These are phyloP conservation scores for Pseudorhombus dupliciocellatus DNA, from an alignment of 2,113 vertebrate genomes.

Conservation along the genomic window DNA sequence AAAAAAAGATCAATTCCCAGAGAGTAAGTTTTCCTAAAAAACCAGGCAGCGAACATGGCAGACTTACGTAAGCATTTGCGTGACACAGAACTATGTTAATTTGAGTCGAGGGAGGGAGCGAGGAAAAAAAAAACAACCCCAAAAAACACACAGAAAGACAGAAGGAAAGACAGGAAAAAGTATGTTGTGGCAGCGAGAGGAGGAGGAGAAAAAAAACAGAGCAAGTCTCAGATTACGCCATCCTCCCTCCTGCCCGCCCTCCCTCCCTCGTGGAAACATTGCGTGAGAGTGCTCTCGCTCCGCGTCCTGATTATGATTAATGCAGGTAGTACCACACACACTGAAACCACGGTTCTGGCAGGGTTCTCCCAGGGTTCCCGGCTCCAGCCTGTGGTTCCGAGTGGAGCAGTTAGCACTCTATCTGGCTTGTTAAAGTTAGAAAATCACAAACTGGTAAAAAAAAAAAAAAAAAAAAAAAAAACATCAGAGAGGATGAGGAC, in stretches of 20 bases:
- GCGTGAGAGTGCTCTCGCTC: constrained; percentile 79
- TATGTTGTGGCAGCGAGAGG: constrained; percentile 70
- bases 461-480: background rate
- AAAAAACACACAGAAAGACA: constrained; percentile 61
- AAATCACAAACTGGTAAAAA: constrained; percentile 44
- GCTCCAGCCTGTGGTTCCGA: constrained; percentile 47
- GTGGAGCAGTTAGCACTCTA: constrained; percentile 40
- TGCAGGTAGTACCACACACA: constrained; percentile 76
- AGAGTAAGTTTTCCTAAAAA: constrained; percentile 50
- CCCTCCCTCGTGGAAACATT: constrained; percentile 78
- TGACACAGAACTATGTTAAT: constrained; percentile 81
- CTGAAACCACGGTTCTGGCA: constrained; percentile 62
- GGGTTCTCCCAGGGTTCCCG: constrained; percentile 49
- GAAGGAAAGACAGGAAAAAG: constrained; percentile 70
- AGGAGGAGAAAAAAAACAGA: constrained; percentile 62
- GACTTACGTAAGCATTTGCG: constrained; percentile 72
- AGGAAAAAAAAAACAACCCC: constrained; percentile 58
- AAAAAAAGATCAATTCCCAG: constrained; percentile 39
- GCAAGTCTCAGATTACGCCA: constrained; percentile 80
- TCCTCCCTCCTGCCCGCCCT: constrained; percentile 61
- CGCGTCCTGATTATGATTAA: constrained; percentile 82
- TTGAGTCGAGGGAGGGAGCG: constrained; percentile 74
- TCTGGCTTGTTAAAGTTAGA: constrained; percentile 38
- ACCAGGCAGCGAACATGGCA: constrained; percentile 46
- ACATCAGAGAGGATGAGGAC: constrained; percentile 9